These are phyloP conservation scores for Enteromius paludinosus DNA, from an alignment of 2,797 vertebrate species.

Conservation along the genomic window DNA sequence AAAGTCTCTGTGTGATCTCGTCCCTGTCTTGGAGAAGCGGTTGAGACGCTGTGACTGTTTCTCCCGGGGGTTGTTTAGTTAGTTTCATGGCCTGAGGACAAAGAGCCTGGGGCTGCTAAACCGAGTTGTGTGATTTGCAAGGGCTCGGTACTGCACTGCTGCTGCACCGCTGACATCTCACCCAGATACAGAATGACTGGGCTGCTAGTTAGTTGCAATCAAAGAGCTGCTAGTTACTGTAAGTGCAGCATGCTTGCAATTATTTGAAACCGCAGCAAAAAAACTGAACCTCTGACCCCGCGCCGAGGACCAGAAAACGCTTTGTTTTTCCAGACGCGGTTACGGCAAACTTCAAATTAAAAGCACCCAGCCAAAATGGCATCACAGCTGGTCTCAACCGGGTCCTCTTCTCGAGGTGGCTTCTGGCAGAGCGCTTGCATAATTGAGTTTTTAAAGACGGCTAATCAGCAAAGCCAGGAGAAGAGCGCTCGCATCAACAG, in stretches of 20 bases:
- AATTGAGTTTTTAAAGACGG: slow-evolving; percentile 76
- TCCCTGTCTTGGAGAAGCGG: neutral
- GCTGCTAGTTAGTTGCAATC: neutral
- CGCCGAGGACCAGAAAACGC: slow-evolving; percentile 58
- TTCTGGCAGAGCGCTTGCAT: slow-evolving; percentile 66
- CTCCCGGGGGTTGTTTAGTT: neutral
- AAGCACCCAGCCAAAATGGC: slow-evolving; percentile 41
- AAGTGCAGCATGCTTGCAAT: slow-evolving; percentile 46
- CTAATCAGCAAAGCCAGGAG: slow-evolving; percentile 70
- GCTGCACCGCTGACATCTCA: neutral
- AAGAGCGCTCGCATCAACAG: slow-evolving; percentile 70
- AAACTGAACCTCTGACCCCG: slow-evolving; percentile 55
- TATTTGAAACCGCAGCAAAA: slow-evolving; percentile 40
- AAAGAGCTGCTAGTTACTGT: slow-evolving; percentile 19
- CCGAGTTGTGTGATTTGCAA: slow-evolving; percentile 5
- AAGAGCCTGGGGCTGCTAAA: neutral
- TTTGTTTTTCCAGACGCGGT: slow-evolving; percentile 59
- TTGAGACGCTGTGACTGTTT: neutral
- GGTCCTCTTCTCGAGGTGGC: slow-evolving; percentile 47
- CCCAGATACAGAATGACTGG: neutral
- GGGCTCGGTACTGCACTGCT: neutral
- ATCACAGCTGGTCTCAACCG: slow-evolving; percentile 54
- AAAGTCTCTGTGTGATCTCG: neutral
- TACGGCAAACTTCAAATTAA: slow-evolving; percentile 58
- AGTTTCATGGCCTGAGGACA: slow-evolving; percentile 15